Conservation (phyloP, 64 coral and sea anemone species). For the Hydrozoanthus tunicans region DNA sequence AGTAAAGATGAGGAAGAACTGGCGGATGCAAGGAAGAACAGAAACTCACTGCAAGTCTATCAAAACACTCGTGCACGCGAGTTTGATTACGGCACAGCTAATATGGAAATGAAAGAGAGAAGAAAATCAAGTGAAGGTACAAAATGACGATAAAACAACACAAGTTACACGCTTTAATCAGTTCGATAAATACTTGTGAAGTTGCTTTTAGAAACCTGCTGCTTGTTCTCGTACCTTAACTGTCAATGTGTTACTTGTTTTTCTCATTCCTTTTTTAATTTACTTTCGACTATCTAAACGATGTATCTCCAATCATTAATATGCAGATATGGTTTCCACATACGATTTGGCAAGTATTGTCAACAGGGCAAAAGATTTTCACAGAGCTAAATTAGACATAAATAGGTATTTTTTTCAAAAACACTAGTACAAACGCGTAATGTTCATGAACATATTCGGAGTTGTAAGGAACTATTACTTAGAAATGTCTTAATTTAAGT, state of each 20-base stretch:
- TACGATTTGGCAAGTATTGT: neutral
- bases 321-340: neutral
- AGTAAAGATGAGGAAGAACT: slow-evolving; percentile 1
- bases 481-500: neutral
- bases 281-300: too few relatives aligned
- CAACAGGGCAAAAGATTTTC: neutral
- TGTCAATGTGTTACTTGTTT: too few relatives aligned
- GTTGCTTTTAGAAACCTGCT: neutral
- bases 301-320: neutral
- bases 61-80: neutral
- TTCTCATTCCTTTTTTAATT: too few relatives aligned
- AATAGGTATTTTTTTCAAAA: neutral
- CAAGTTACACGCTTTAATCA: neutral
- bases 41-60: neutral
- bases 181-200: neutral
- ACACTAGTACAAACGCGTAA: neutral
- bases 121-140: slow-evolving; percentile 5
- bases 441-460: neutral
- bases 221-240: neutral
- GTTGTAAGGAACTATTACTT: neutral
- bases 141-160: neutral
- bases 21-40: neutral
- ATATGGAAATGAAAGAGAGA: neutral
- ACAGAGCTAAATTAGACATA: neutral
- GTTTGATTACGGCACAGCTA: neutral